Conservation (phyloP, 2,888 invertebrate species). For the Campoplex capitator region DNA sequence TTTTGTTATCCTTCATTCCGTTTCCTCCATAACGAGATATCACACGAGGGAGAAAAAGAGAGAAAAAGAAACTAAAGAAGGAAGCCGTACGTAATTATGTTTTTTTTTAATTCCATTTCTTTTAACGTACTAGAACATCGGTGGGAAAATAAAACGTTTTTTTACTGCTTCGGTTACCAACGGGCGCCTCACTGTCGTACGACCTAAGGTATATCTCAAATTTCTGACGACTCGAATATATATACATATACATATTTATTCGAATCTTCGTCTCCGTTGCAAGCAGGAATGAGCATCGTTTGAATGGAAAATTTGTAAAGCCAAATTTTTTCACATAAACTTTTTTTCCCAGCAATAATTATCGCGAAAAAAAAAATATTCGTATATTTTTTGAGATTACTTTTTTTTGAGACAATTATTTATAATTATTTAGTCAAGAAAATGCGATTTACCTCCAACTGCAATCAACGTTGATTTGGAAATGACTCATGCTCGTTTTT, state of each 20-base stretch:
- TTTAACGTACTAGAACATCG: conserved; percentile 49
- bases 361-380: not conserved
- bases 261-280: conserved; percentile 4
- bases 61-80: conserved; percentile 14
- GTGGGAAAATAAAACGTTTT: conserved; percentile 30
- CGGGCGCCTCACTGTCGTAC: conserved; percentile 43
- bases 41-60: conserved; percentile 4
- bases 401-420: not conserved
- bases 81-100: conserved; percentile 16
- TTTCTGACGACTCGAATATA: conserved; percentile 37
- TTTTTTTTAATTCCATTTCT: not conserved
- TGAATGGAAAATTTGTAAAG: conserved; percentile 20
- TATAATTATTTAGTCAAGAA: not conserved
- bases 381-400: not conserved
- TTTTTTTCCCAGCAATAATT: not conserved
- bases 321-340: not conserved
- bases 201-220: conserved; percentile 38
- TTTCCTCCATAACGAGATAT: not conserved
- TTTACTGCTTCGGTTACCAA: conserved; percentile 38
- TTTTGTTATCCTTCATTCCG: not conserved
- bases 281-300: conserved; percentile 35
- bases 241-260: conserved; percentile 5
- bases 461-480: not conserved
- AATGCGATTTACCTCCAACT: not conserved
- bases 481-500: not conserved